phyloP scores from a whole-genome alignment of 2,888 invertebrate species.

The Liposcelis brunnea region DNA sequence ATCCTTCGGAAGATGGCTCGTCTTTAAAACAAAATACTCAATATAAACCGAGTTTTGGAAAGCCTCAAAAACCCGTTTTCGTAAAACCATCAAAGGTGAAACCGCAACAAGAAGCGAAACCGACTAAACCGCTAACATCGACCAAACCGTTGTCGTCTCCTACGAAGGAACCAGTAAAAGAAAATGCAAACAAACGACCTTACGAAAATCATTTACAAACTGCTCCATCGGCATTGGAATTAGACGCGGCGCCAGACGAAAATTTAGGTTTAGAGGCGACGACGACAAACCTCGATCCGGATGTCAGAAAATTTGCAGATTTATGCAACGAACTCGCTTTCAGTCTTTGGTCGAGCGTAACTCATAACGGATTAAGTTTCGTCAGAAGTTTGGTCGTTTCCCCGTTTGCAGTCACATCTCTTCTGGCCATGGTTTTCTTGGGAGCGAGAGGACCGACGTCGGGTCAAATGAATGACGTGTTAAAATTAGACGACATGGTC shows the following conservation, averaged over 20 bases:
- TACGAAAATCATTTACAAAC: slow-evolving; percentile 16
- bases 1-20: neutral
- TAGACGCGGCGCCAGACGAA: slow-evolving; percentile 37
- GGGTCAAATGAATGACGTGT: slow-evolving; percentile 75
- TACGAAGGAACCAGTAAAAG: slow-evolving; percentile 1
- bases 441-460: slow-evolving; percentile 76
- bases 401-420: slow-evolving; percentile 68
- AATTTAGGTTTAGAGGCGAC: slow-evolving; percentile 60
- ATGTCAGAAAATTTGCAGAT: slow-evolving; percentile 57
- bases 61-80: neutral
- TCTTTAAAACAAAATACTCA: slow-evolving; percentile 13
- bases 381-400: slow-evolving; percentile 58
- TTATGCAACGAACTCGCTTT: slow-evolving; percentile 75
- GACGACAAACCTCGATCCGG: slow-evolving; percentile 48
- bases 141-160: slow-evolving; percentile 5
- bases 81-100: slow-evolving; percentile 4
- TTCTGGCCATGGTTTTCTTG: slow-evolving; percentile 78
- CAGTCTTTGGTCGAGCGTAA: slow-evolving; percentile 59
- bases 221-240: slow-evolving; percentile 28
- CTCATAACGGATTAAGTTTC: slow-evolving; percentile 42
- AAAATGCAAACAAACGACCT: neutral
- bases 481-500: slow-evolving; percentile 71
- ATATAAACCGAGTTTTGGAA: slow-evolving; percentile 9
- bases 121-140: slow-evolving; percentile 3
- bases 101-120: slow-evolving; percentile 2